Base-by-base conservation (phyloP, 2,797 vertebrate species). In the Lepus oiostolus region DNA sequence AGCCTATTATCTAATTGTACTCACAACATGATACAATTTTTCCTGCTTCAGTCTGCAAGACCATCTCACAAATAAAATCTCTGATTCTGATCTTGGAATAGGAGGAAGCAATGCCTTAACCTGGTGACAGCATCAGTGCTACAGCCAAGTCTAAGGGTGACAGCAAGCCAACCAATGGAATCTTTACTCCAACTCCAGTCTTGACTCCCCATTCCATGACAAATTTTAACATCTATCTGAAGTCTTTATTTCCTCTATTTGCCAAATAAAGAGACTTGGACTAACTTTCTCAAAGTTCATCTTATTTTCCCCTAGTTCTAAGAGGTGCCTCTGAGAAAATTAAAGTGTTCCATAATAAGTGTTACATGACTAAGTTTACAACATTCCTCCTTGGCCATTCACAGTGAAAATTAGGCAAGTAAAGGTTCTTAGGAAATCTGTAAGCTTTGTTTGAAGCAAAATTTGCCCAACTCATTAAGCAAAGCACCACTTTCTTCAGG, bases 211-310 rank as follows among this genome's bases (percentile, higher is more conserved):
- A 54, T 58, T 58, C 54, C 54, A 95, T 5, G 6, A 26, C 62
- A 91, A 88, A n/a, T 28, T 21, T 60, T 16, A 7, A 88, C 2
- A 8, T 35, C 62, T 72, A 11, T 67, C 42, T 47, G 42, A 47
- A 83, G 21, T 38, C 76, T 86, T 85, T 81, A 26, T 38, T 79
- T 87, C 6, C 12, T 89, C 60, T 60, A 74, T 89, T 94, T 93
- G 52, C 30, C 21, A 35, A 60, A 6, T 62, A 6, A 42, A 50
- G 7, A 13, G 85, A 94, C 42, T 63, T 91, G 35, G 3, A 54
- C 42, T 42, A 58, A 84, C 12, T 32, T 93, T 79, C 14, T 60
- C 17, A 54, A 88, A 88, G 32, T 54, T 19, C 7, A 35, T 52
- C 94, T 68, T n/a, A 26, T 58, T 71, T 65, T 38, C 5, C 38